Percentiles rank a stretch among this genome's conserved stretches.
Evolutionary conservation across 2,888 invertebrate species (phyloP).

Genomic region (Drosophila mulleri): DNA sequence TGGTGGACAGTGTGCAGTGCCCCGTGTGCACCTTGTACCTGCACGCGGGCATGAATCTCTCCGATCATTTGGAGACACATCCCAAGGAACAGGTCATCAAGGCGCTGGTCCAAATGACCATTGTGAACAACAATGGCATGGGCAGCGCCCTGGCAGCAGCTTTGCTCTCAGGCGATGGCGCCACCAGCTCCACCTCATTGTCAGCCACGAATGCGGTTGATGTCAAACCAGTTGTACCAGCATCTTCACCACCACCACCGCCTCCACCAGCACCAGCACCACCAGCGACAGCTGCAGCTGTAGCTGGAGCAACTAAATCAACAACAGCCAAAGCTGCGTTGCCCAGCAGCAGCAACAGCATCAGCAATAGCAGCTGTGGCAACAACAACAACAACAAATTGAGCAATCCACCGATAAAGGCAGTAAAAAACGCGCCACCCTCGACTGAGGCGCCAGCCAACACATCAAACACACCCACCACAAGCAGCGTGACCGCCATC

Average conservation of each 20-base stretch:
- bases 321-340: slow-evolving; percentile 34
- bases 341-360: slow-evolving; percentile 16
- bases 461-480: slow-evolving; percentile 72
- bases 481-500: slow-evolving; percentile 55
- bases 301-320: slow-evolving; percentile 33
- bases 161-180: slow-evolving; percentile 35
- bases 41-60: slow-evolving; percentile 92
- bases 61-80: slow-evolving; percentile 93
- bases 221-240: slow-evolving; percentile 62
- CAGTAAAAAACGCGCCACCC: slow-evolving; percentile 66
- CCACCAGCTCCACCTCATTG: slow-evolving; percentile 6
- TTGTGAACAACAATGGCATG: slow-evolving; percentile 62
- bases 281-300: slow-evolving; percentile 11
- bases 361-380: slow-evolving; percentile 18
- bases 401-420: slow-evolving; percentile 74
- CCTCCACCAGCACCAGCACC: slow-evolving; percentile 13
- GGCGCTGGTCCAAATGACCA: slow-evolving; percentile 87
- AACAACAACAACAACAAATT: slow-evolving; percentile 49
- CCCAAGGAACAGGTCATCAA: slow-evolving; percentile 95
- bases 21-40: slow-evolving; percentile 94
- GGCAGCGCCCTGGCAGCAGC: slow-evolving; percentile 62
- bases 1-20: slow-evolving; percentile 87
- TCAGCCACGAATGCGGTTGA: slow-evolving; percentile 33
- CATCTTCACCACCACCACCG: slow-evolving; percentile 16
- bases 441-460: slow-evolving; percentile 71